Conservation (phyloP, 1,140 invertebrate genomes). For the Chironomus striatipennis region DNA sequence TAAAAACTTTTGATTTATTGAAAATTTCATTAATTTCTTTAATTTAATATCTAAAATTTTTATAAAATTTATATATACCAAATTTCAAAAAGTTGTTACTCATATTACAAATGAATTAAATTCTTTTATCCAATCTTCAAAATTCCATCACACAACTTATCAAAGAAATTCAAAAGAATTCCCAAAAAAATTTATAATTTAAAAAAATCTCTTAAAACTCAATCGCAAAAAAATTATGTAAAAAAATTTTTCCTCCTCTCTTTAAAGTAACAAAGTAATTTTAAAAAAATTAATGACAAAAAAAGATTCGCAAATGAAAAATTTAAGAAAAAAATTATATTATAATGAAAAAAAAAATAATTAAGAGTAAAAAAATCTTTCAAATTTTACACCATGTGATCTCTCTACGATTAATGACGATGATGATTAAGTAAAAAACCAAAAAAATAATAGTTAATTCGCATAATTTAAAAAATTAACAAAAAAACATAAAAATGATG, state of each 20-base stretch:
- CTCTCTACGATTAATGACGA: background rate
- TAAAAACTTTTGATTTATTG: no score
- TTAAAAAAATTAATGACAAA: background rate
- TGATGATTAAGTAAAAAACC: background rate
- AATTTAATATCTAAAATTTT: no score
- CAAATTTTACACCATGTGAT: slow-evolving; percentile 12
- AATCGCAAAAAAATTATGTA: background rate
- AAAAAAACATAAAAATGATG: background rate
- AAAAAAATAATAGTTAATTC: slow-evolving; percentile 1
- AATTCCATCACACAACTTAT: no score
- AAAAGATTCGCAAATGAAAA: background rate
- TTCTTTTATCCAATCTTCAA: no score
- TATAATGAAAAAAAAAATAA: background rate
- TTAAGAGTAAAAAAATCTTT: background rate
- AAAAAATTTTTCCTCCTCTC: slow-evolving; percentile 7
- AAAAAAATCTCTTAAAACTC: no score
- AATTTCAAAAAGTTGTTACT: no score
- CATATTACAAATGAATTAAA: no score
- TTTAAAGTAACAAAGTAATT: background rate
- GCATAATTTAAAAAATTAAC: background rate
- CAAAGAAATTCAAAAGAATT: no score
- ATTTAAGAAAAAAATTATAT: background rate
- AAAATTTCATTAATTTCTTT: no score
- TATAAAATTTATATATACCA: no score
- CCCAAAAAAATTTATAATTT: no score